phyloP scores from a whole-genome alignment of 1,140 invertebrate genomes.

The Phymastichus coffea region DNA sequence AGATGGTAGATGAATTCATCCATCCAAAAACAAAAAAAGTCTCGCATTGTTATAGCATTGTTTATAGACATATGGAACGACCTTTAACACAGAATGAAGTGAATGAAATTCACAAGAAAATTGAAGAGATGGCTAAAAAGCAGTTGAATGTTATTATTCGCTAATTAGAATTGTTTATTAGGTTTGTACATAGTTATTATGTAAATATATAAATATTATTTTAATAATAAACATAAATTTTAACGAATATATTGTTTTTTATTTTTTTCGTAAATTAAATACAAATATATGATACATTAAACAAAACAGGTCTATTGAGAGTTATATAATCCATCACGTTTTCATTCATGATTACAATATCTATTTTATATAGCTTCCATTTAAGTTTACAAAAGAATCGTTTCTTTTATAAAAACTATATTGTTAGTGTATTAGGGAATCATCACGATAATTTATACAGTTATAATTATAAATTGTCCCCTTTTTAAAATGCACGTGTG shows the following conservation, averaged over 20 bases:
- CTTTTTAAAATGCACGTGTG: background rate
- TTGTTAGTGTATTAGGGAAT: slow-evolving; percentile 2
- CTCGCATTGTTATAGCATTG: slow-evolving; percentile 91
- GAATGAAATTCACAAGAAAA: slow-evolving; percentile 79
- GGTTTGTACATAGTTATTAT: slow-evolving; percentile 1
- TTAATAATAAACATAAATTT: slow-evolving; percentile 6
- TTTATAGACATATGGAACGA: slow-evolving; percentile 91
- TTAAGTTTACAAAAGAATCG: slow-evolving; percentile 26
- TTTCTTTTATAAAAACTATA: slow-evolving; percentile 20
- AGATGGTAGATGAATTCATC: slow-evolving; percentile 82
- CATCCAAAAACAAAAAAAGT: slow-evolving; percentile 81
- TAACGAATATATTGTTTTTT: slow-evolving; percentile 48
- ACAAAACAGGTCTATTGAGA: slow-evolving; percentile 40
- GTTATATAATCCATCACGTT: slow-evolving; percentile 33
- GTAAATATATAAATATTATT: background rate
- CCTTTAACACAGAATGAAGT: slow-evolving; percentile 88
- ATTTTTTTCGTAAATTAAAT: slow-evolving; percentile 47
- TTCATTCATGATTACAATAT: slow-evolving; percentile 40
- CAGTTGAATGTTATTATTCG: slow-evolving; percentile 73
- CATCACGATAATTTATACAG: slow-evolving; percentile 10
- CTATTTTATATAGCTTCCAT: slow-evolving; percentile 34
- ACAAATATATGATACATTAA: slow-evolving; percentile 43
- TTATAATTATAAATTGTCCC: slow-evolving; percentile 11
- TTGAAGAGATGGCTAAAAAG: slow-evolving; percentile 63
- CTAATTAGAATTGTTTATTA: slow-evolving; percentile 48